These are phyloP conservation scores for Sciurus niger DNA, from an alignment of 2,113 vertebrate species.

Conservation along the genomic window DNA sequence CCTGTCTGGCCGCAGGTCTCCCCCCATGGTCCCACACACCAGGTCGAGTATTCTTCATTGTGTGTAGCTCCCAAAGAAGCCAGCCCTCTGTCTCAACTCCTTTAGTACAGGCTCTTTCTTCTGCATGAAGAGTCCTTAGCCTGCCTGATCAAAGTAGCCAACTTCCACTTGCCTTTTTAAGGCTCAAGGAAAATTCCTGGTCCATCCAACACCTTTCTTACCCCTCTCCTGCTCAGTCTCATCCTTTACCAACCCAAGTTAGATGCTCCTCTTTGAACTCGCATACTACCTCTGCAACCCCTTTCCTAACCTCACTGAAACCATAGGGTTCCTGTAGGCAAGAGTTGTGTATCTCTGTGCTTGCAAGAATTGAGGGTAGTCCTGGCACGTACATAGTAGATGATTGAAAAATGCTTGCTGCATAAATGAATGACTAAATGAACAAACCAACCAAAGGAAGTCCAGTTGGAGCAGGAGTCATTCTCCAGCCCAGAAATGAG, in stretches of 20 bases:
- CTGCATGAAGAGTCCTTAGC: background rate
- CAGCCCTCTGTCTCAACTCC: background rate
- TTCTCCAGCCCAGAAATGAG: background rate
- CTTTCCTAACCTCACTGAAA: background rate
- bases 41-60: background rate
- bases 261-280: background rate
- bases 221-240: background rate
- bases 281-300: background rate
- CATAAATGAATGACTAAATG: background rate
- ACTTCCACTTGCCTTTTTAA: background rate
- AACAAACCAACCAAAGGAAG: background rate
- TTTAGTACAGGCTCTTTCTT: background rate
- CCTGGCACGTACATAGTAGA: background rate
- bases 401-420: background rate
- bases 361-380: background rate
- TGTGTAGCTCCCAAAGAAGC: background rate
- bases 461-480: background rate
- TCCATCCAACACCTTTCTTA: background rate
- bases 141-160: background rate
- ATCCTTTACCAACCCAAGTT: background rate
- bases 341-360: background rate
- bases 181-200: background rate
- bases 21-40: background rate
- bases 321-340: too few relatives aligned
- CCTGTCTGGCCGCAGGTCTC: background rate